Evolutionary conservation across 2,888 invertebrate species (phyloP), one percentile per base, ranked within the genome.

Genomic region (Helobdella robusta): DNA sequence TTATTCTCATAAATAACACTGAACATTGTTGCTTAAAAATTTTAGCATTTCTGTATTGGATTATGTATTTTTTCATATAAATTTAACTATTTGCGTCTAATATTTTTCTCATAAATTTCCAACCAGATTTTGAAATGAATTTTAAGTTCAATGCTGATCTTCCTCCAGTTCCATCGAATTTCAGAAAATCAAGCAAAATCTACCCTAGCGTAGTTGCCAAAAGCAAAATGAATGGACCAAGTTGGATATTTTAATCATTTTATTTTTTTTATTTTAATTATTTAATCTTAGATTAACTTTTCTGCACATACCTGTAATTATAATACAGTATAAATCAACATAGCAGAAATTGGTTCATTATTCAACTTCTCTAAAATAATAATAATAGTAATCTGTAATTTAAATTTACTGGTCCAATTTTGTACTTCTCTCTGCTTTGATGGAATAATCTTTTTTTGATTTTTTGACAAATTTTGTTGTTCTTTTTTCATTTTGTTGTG

Each of bases 191-290:
- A n/a, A 23, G 18, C 23, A 44, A 48, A n/a, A 48, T n/a, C 62
- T 62, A 62, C 46, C 62, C 62, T 18, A 40, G 44, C n/a, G 46
- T 30, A 23, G 46, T n/a, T 3, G 18, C 50, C 30, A 62, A 62
- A 25, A 50, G 44, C 20, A 60, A 25, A 40, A 56, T 28, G 56
- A 30, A n/a, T 28, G 32, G n/a, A n/a, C n/a, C n/a, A n/a, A n/a
- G n/a, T n/a, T n/a, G n/a, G n/a, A n/a, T n/a, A n/a, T n/a, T n/a
- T n/a, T n/a, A n/a, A n/a, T n/a, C n/a, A n/a, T n/a, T n/a, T n/a
- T n/a, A n/a, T n/a, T n/a, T n/a, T n/a, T n/a, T n/a, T n/a, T n/a
- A n/a, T n/a, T n/a, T n/a, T n/a, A n/a, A n/a, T n/a, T n/a, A n/a
- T n/a, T n/a, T n/a, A n/a, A n/a, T n/a, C n/a, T n/a, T n/a, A n/a